phyloP scores from a whole-genome alignment of 2,797 vertebrate genomes.

The Notoglanidium macrostoma region DNA sequence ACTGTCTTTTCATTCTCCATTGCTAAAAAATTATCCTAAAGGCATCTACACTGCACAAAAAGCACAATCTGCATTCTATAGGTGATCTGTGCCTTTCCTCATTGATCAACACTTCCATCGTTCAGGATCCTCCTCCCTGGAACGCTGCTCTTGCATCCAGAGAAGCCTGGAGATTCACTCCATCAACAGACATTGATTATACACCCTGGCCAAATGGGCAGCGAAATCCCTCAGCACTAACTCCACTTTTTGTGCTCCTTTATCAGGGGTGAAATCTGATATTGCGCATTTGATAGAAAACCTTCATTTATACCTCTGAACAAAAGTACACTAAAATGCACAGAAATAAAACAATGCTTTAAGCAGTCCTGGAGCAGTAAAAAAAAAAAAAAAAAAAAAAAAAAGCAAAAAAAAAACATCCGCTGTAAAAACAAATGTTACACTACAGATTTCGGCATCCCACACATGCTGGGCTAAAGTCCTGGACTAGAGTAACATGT shows the following conservation, averaged over 20 bases:
- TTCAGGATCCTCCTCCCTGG: constrained; percentile 6
- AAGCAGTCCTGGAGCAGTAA: not conserved
- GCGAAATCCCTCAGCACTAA: constrained; percentile 23
- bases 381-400: not conserved
- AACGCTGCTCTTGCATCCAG: not conserved
- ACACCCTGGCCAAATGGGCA: constrained; percentile 1
- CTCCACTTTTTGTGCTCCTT: constrained; percentile 26
- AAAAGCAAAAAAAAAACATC: too few species aligned
- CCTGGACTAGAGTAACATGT: not conserved
- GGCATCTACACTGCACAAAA: not conserved
- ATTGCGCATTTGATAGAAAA: not conserved
- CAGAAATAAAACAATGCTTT: not conserved
- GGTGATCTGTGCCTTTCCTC: not conserved
- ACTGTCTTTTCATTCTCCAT: not conserved
- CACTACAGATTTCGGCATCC: not conserved
- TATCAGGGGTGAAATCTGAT: not conserved
- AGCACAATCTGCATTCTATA: constrained; percentile 20
- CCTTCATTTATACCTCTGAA: not conserved
- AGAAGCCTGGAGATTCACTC: constrained; percentile 30
- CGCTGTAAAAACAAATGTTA: not conserved
- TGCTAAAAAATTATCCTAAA: not conserved
- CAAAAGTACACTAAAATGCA: not conserved
- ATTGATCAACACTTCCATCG: constrained; percentile 35
- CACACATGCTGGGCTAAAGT: not conserved
- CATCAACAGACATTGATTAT: constrained; percentile 40